Base-by-base conservation (phyloP, 2,797 vertebrate genomes). In the Melanotaenia parkinsoni region DNA sequence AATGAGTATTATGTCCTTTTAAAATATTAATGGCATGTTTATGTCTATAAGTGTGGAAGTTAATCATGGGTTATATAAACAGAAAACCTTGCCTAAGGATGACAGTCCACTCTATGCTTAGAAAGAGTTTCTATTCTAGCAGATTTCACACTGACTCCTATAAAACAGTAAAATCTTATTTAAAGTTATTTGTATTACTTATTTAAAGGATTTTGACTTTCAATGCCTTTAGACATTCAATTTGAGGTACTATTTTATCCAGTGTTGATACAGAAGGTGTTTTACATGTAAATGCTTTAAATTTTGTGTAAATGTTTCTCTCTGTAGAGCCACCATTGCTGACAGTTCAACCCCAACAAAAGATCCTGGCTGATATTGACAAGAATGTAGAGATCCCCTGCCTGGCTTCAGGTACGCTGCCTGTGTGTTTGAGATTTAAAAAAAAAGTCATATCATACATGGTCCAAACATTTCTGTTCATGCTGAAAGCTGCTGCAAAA, bases 381-480 rank as follows among this genome's bases (percentile, higher is more conserved):
- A 95, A 93, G 77, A 96, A 91, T 0, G 91, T 97, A 74, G 95
- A 97, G 56, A 94, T 98, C 72, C 86, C 87, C 2, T 99, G 98
- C 83, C 92, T 90, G 72, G 97, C 96, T 6, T 93, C 94, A 95
- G 97, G 97, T 99, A 86, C 5, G 1, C 1, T 13, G 6, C 2
- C 5, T 43, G 28, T 71, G 30, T 73, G 45, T 50, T 50, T 50
- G n/a, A 47, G 7, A 53, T 16, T n/a, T 47, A 3, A 16, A 45
- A 57, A 57, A 26, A 2, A 8, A 18, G 0, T 22, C 26, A 20
- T 28, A 20, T 51, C 18, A 32, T 16, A 16, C 18, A 5, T 57
- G 26, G 54, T 57, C 28, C 26, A 7, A 30, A 16, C 28, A 32
- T 57, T 57, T 18, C 28, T 30, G 5, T 30, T 57, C 28, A 28